These are phyloP conservation scores for Urophycis tenuis DNA, from an alignment of 2,797 vertebrate genomes.

Conservation along the genomic window DNA sequence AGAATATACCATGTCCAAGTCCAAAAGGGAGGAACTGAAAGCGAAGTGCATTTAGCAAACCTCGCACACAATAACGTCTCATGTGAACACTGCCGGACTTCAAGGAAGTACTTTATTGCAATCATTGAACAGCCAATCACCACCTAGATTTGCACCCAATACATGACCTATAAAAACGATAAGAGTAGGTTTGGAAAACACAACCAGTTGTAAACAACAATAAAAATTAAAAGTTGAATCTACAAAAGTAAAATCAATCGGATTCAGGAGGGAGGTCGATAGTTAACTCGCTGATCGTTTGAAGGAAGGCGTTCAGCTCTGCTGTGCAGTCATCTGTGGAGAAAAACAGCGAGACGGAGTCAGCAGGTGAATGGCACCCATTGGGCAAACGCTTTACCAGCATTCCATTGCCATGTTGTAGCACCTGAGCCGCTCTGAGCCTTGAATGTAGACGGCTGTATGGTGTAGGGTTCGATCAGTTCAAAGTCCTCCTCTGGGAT, in stretches of 20 bases:
- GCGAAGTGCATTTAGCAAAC: conserved; percentile 59
- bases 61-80: conserved; percentile 31
- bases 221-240: conserved; percentile 33
- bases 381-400: neutral
- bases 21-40: conserved; percentile 47
- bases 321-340: conserved; percentile 30
- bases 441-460: conserved; percentile 26
- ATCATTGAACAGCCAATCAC: conserved; percentile 11
- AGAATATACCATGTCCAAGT: neutral
- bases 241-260: conserved; percentile 9
- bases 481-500: conserved; percentile 33
- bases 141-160: conserved; percentile 19
- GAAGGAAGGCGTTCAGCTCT: conserved; percentile 55
- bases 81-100: conserved; percentile 51
- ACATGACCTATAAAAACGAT: conserved; percentile 24
- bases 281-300: conserved; percentile 56
- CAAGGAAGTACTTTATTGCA: conserved; percentile 48
- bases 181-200: neutral
- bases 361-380: neutral
- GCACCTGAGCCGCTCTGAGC: neutral
- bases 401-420: conserved; percentile 36
- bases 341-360: neutral
- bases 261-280: conserved; percentile 58
- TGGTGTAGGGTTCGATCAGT: conserved; percentile 24
- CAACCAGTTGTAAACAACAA: neutral